Evolutionary conservation across 2,797 vertebrate species (phyloP).

Genomic region (Muscicapa striata): DNA sequence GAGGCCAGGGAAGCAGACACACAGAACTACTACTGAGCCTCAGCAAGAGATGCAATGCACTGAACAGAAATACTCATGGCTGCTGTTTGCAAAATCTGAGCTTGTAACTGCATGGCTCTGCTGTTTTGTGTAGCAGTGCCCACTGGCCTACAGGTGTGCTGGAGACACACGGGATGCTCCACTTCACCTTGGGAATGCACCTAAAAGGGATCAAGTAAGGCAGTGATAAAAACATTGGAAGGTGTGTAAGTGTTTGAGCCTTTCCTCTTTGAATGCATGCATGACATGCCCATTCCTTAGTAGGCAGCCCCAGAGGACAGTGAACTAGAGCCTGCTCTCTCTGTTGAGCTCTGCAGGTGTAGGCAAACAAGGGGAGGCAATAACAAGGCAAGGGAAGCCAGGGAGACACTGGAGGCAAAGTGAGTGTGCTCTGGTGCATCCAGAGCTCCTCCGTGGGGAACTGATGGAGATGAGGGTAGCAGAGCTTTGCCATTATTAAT

Average conservation of each 20-base stretch:
- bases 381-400: not conserved
- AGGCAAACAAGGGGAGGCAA: not conserved
- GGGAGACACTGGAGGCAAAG: not conserved
- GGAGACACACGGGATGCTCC: not conserved
- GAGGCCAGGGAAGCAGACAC: not conserved
- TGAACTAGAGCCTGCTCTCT: not conserved
- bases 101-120: not conserved
- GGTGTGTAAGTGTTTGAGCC: not conserved
- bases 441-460: not conserved
- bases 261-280: not conserved
- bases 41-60: not conserved
- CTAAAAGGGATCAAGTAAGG: not conserved
- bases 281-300: not conserved
- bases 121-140: not conserved
- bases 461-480: not conserved
- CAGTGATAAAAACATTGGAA: not conserved
- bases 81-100: not conserved
- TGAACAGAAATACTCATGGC: not conserved
- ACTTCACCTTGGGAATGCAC: not conserved
- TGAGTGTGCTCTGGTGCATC: not conserved
- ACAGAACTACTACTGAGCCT: not conserved
- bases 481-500: not conserved
- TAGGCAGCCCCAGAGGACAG: rapidly evolving
- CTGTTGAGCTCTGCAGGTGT: not conserved
- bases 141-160: not conserved